These are phyloP conservation scores for Clistopyga incitator DNA, from an alignment of 2,888 invertebrate species.

Conservation along the genomic window DNA sequence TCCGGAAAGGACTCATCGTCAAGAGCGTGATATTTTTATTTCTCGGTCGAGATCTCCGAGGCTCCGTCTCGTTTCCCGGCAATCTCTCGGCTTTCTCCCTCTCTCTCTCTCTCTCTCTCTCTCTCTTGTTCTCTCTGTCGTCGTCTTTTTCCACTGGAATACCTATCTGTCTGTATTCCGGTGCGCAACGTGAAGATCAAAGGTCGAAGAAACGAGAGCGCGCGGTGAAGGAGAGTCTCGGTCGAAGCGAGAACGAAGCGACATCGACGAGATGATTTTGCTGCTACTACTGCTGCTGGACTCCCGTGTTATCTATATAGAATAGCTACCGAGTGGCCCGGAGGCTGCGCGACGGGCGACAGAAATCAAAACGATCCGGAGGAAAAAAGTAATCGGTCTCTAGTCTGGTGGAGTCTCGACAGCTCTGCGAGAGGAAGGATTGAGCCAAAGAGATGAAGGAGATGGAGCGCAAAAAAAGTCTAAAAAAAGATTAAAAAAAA, in stretches of 20 bases:
- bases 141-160: conserved; percentile 25
- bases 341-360: conserved; percentile 47
- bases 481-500: conserved; percentile 28
- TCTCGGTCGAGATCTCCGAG: conserved; percentile 19
- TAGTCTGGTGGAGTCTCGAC: conserved; percentile 52
- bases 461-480: conserved; percentile 1
- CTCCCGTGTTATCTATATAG: neutral
- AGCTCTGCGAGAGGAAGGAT: conserved; percentile 37
- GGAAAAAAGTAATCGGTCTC: conserved; percentile 61
- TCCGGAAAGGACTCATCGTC: conserved; percentile 15
- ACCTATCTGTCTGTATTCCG: conserved; percentile 34
- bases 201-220: conserved; percentile 64
- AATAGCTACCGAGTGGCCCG: conserved; percentile 19
- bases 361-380: conserved; percentile 57
- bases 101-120: neutral
- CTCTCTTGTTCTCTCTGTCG: neutral
- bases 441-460: conserved; percentile 1
- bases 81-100: conserved; percentile 3
- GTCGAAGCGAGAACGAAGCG: conserved; percentile 50
- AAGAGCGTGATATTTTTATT: conserved; percentile 27
- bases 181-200: conserved; percentile 67
- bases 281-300: conserved; percentile 14
- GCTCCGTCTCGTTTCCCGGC: neutral
- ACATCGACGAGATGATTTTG: conserved; percentile 38
- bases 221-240: conserved; percentile 37